phyloP scores from a whole-genome alignment of 30 jellyfish, hydroid and myxozoan genomes.

The Cassiopea xamachana region DNA sequence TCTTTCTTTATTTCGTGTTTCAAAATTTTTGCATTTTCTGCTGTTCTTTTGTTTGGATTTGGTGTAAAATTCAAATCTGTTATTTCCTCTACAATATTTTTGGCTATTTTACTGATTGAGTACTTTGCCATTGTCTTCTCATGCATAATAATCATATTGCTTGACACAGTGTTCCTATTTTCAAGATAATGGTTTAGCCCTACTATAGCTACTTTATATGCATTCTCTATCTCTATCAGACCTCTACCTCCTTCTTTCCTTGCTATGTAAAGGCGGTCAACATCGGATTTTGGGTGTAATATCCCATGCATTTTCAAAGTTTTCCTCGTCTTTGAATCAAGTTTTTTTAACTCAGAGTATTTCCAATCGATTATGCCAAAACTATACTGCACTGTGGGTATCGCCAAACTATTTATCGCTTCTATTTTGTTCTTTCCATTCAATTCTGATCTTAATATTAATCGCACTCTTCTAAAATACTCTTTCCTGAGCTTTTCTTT shows the following conservation, averaged over 20 bases:
- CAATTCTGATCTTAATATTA: too few species aligned
- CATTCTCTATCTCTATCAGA: neutral
- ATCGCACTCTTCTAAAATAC: too few species aligned
- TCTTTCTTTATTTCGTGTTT: neutral
- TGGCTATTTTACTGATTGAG: too few species aligned
- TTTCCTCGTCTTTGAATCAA: neutral
- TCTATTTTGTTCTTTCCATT: too few species aligned
- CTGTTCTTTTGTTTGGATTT: too few species aligned
- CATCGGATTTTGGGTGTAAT: neutral
- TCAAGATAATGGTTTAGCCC: neutral
- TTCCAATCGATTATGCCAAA: neutral
- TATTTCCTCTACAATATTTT: too few species aligned
- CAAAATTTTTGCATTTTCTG: neutral
- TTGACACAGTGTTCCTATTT: neutral
- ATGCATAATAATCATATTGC: too few species aligned
- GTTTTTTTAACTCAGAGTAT: neutral
- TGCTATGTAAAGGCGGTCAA: neutral
- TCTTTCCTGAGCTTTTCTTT: too few species aligned
- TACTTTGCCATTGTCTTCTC: too few species aligned
- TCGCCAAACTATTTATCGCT: neutral
- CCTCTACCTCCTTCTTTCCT: slow-evolving; percentile 9
- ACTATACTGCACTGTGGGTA: neutral
- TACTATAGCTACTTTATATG: neutral
- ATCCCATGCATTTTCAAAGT: neutral
- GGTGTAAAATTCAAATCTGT: too few species aligned